Percentiles rank a stretch among this genome's conserved stretches.
phyloP scores from a whole-genome alignment of 2,888 invertebrate species.

The Thelaira solivaga region DNA sequence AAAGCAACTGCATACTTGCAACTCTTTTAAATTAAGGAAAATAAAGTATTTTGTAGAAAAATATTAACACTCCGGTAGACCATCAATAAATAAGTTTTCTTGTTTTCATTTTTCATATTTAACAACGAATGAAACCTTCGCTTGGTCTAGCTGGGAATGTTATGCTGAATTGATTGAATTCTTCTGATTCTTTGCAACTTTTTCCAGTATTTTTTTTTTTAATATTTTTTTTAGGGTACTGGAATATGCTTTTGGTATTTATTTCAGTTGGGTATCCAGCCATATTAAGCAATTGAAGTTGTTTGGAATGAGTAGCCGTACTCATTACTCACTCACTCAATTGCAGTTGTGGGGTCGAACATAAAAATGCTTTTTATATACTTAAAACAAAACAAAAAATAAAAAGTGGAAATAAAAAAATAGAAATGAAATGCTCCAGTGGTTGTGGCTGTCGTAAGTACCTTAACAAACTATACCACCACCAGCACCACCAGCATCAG shows the following conservation, averaged over 20 bases:
- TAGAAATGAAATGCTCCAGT: background rate
- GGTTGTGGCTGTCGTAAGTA: constrained; percentile 49
- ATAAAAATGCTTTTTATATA: constrained; percentile 56
- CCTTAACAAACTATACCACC: constrained; percentile 45
- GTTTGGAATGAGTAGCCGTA: constrained; percentile 3
- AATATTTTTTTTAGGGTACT: background rate
- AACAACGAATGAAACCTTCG: constrained; percentile 24
- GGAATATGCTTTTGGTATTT: constrained; percentile 46
- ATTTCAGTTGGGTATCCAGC: constrained; percentile 28
- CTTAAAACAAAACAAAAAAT: background rate
- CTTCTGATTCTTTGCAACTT: background rate
- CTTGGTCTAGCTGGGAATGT: constrained; percentile 14
- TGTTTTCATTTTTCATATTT: background rate
- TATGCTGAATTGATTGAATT: constrained; percentile 13
- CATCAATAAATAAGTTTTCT: constrained; percentile 46
- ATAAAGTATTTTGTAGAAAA: constrained; percentile 4
- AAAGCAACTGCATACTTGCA: no score
- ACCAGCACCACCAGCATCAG: background rate
- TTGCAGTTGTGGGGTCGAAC: constrained; percentile 37
- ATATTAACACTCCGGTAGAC: constrained; percentile 44
- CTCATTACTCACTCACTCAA: constrained; percentile 26
- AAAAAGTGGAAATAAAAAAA: background rate
- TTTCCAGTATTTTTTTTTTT: background rate
- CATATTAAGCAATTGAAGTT: constrained; percentile 4
- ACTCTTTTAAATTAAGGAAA: background rate